These are phyloP conservation scores for Argya squamiceps DNA, from an alignment of 2,797 vertebrate species.

Conservation along the genomic window DNA sequence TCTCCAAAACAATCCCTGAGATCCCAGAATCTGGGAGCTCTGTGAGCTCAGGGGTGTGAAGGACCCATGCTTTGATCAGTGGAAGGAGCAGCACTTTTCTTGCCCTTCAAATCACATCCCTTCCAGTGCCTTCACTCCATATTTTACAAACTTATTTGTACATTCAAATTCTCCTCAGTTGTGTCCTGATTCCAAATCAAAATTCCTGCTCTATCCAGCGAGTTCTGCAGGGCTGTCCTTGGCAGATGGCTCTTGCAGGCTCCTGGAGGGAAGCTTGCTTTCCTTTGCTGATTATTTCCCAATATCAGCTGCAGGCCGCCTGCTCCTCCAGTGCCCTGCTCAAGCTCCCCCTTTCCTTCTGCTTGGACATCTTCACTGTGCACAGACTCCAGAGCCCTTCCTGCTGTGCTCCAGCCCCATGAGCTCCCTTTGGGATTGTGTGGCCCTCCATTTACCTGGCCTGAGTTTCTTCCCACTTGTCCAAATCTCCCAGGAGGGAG, in stretches of 20 bases:
- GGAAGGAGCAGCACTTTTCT: not conserved
- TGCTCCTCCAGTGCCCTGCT: not conserved
- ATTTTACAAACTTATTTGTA: not conserved
- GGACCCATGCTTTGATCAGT: not conserved
- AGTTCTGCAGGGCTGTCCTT: not conserved
- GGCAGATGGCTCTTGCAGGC: not conserved
- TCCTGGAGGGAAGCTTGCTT: not conserved
- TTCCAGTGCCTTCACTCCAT: accelerated
- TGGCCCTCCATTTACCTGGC: not conserved
- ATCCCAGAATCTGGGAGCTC: not conserved
- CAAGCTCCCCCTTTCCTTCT: not conserved
- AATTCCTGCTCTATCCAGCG: not conserved
- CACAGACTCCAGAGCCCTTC: not conserved
- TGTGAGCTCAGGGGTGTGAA: accelerated
- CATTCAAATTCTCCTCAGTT: not conserved
- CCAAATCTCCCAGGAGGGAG: not conserved
- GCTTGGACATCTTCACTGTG: not conserved
- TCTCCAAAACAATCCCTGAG: not conserved
- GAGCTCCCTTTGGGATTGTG: not conserved
- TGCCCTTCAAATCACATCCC: not conserved
- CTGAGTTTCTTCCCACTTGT: not conserved
- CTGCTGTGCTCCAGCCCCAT: not conserved
- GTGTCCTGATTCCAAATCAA: not conserved
- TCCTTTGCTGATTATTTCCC: not conserved
- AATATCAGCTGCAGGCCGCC: not conserved